A percentile compares a stretch with the other conserved stretches of the same genome.
phyloP scores from a whole-genome alignment of 2,888 invertebrate genomes.

The Scaptomyza flava region DNA sequence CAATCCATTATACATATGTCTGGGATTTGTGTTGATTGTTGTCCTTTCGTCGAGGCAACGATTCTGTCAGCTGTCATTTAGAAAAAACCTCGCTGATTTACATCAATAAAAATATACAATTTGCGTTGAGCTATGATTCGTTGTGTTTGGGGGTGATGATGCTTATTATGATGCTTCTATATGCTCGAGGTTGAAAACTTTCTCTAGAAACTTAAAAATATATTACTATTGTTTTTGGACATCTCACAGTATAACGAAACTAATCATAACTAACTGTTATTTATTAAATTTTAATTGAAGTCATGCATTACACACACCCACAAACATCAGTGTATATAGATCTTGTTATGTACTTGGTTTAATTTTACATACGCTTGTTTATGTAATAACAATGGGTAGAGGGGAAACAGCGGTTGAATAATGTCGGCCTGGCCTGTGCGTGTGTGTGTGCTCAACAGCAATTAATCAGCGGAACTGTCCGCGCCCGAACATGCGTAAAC shows the following conservation, averaged over 20 bases:
- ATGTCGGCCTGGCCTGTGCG: slow-evolving; percentile 51
- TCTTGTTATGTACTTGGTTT: not conserved
- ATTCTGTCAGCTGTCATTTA: not conserved
- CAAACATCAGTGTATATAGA: not conserved
- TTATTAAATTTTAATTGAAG: slow-evolving; percentile 21
- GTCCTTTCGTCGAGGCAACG: not conserved
- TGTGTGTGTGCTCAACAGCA: slow-evolving; percentile 65
- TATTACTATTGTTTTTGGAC: no score
- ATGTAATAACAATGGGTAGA: slow-evolving; percentile 14
- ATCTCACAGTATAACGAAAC: no score
- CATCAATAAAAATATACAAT: slow-evolving; percentile 1
- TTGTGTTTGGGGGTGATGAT: no score
- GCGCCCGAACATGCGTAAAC: slow-evolving; percentile 78
- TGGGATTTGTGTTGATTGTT: not conserved
- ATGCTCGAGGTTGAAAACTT: not conserved
- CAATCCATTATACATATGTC: slow-evolving; percentile 9
- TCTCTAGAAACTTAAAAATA: no score
- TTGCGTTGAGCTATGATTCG: not conserved
- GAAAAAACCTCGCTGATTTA: not conserved
- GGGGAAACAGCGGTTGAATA: slow-evolving; percentile 54
- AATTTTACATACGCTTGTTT: slow-evolving; percentile 30
- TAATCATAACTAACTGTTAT: not conserved
- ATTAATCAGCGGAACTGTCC: slow-evolving; percentile 80
- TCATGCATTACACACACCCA: not conserved
- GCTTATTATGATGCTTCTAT: no score